phyloP scores from a whole-genome alignment of 2,113 vertebrate species.

The Machaerirhynchus nigripectus region DNA sequence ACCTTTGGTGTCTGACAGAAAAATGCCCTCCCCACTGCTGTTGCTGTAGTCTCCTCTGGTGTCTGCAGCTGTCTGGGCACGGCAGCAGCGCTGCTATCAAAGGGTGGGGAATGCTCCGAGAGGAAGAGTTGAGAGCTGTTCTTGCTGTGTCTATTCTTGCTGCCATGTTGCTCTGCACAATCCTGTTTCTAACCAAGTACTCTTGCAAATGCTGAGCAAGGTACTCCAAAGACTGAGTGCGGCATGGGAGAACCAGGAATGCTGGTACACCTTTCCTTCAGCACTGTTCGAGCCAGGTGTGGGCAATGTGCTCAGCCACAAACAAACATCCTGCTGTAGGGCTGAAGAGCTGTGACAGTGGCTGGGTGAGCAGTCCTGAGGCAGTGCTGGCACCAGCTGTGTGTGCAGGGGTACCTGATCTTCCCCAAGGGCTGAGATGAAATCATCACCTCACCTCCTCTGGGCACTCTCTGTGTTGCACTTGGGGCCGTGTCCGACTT shows the following conservation, averaged over 20 bases:
- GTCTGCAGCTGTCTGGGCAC: neutral
- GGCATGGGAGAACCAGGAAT: neutral
- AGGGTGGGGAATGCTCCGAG: neutral
- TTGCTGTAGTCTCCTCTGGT: neutral
- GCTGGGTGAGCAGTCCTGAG: fast-evolving
- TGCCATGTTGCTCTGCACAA: neutral
- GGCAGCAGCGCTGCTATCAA: neutral
- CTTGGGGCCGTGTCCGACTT: neutral
- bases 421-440: neutral
- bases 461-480: neutral
- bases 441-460: neutral
- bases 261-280: neutral
- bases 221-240: neutral
- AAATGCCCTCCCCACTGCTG: neutral
- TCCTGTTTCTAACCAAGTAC: neutral
- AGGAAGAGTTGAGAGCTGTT: neutral
- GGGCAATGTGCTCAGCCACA: neutral
- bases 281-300: neutral
- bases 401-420: neutral
- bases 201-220: neutral
- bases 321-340: neutral
- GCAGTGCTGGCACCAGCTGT: neutral
- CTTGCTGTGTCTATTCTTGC: neutral
- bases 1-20: neutral
- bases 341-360: neutral